phyloP scores from a whole-genome alignment of 2,888 invertebrate genomes.

The Lepidochrysops patricia region DNA sequence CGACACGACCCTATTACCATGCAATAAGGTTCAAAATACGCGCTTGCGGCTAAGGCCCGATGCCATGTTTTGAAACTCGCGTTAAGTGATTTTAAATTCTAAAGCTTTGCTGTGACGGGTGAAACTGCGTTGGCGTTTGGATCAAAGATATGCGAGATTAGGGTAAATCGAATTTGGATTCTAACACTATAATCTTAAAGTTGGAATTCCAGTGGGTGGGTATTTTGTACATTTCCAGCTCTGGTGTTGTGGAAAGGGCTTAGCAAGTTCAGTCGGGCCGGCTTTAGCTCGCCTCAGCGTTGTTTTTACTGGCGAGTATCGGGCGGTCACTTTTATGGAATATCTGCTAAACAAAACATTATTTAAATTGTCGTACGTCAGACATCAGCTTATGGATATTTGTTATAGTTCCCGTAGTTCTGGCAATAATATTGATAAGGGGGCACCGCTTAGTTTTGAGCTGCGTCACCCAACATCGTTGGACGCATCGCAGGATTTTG shows the following conservation, averaged over 20 bases:
- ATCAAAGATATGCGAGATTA: not conserved
- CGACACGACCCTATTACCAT: not conserved
- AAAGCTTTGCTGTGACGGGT: not conserved
- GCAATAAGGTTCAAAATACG: not conserved
- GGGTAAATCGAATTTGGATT: not conserved
- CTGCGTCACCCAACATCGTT: no score
- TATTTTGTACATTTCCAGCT: constrained; percentile 18
- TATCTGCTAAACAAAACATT: not conserved
- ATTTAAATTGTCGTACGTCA: not conserved
- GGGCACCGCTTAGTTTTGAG: no score
- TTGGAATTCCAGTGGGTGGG: constrained; percentile 21
- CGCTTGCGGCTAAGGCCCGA: not conserved
- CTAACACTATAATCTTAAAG: not conserved
- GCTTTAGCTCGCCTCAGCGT: constrained; percentile 31
- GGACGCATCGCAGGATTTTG: no score
- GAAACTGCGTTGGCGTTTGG: not conserved
- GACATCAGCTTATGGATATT: no score
- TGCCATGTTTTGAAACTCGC: not conserved
- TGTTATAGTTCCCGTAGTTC: not conserved
- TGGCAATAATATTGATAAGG: no score
- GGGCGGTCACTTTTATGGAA: constrained; percentile 15
- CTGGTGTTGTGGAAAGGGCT: constrained; percentile 32
- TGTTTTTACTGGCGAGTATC: constrained; percentile 25
- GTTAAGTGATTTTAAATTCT: not conserved
- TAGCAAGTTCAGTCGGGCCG: constrained; percentile 31